Evolutionary conservation across 1,140 invertebrate species (phyloP).

Genomic region (Carposina sasakii): DNA sequence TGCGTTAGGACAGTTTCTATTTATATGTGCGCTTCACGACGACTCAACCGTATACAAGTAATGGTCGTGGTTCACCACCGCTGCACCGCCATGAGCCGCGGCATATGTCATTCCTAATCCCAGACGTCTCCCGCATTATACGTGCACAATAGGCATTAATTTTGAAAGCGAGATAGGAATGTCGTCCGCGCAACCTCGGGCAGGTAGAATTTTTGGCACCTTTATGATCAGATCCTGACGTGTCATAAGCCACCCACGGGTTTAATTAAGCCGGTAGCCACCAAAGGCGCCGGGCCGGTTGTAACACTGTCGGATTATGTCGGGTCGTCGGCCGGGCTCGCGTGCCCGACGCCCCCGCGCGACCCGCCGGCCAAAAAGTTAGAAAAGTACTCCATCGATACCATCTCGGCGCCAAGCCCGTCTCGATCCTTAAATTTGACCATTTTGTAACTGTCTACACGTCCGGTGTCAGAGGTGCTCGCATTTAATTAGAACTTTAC

Average conservation of each 20-base stretch:
- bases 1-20: too few relatives aligned
- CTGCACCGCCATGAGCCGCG: too few relatives aligned
- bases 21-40: too few relatives aligned
- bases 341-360: slow-evolving; percentile 58
- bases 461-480: slow-evolving; percentile 36
- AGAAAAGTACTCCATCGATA: slow-evolving; percentile 56
- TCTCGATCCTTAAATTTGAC: slow-evolving; percentile 35
- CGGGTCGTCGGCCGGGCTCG: slow-evolving; percentile 44
- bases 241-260: slow-evolving; percentile 68
- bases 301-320: slow-evolving; percentile 67
- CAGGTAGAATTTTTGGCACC: slow-evolving; percentile 69
- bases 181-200: slow-evolving; percentile 51
- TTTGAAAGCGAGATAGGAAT: slow-evolving; percentile 62
- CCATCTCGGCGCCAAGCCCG: slow-evolving; percentile 30
- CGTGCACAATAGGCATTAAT: slow-evolving; percentile 65
- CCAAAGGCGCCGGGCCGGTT: slow-evolving; percentile 62
- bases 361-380: slow-evolving; percentile 61
- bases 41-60: too few relatives aligned
- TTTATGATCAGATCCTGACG: slow-evolving; percentile 66
- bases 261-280: slow-evolving; percentile 65
- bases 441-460: slow-evolving; percentile 48
- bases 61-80: too few relatives aligned
- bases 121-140: slow-evolving; percentile 36
- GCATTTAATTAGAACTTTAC: slow-evolving; percentile 59
- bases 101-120: slow-evolving; percentile 39